Evolutionary conservation across 1,140 invertebrate genomes (phyloP).

Genomic region (Gryllus bimaculatus): DNA sequence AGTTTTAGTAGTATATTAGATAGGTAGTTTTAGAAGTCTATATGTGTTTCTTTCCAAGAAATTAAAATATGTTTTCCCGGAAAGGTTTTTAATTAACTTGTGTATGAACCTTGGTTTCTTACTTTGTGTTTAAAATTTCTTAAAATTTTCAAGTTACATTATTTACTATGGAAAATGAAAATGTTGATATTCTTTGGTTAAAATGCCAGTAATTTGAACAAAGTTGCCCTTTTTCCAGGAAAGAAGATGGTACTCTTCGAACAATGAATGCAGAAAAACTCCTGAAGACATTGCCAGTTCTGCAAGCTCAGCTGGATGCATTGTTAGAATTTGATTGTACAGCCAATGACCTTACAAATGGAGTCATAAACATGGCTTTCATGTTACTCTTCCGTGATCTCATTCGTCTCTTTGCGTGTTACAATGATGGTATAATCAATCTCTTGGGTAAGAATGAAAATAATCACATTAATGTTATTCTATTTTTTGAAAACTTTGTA

Average conservation of each 20-base stretch:
- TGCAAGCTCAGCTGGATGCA: constrained; percentile 81
- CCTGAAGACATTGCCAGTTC: constrained; percentile 89
- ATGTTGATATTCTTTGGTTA: too few relatives aligned
- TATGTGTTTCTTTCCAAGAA: too few relatives aligned
- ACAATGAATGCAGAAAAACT: constrained; percentile 97
- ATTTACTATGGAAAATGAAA: too few relatives aligned
- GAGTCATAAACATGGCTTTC: constrained; percentile 97
- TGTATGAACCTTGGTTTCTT: too few relatives aligned
- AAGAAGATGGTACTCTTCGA: constrained; percentile 91
- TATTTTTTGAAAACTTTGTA: too few relatives aligned
- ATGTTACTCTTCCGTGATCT: constrained; percentile 97
- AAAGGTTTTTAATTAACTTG: too few relatives aligned
- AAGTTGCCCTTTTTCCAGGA: constrained; percentile 47
- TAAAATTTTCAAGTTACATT: too few relatives aligned
- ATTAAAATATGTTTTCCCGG: too few relatives aligned
- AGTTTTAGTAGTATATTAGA: too few relatives aligned
- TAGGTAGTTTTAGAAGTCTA: too few relatives aligned
- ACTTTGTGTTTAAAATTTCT: too few relatives aligned
- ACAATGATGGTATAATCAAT: constrained; percentile 99
- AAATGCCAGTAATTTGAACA: not conserved
- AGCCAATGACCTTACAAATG: constrained; percentile 93
- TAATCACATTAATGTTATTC: not conserved
- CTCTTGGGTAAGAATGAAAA: constrained; percentile 57
- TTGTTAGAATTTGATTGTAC: constrained; percentile 97
- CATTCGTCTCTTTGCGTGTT: constrained; percentile 97